These are phyloP conservation scores for Nebria ingens DNA, from an alignment of 1,140 invertebrate species.

Conservation along the genomic window DNA sequence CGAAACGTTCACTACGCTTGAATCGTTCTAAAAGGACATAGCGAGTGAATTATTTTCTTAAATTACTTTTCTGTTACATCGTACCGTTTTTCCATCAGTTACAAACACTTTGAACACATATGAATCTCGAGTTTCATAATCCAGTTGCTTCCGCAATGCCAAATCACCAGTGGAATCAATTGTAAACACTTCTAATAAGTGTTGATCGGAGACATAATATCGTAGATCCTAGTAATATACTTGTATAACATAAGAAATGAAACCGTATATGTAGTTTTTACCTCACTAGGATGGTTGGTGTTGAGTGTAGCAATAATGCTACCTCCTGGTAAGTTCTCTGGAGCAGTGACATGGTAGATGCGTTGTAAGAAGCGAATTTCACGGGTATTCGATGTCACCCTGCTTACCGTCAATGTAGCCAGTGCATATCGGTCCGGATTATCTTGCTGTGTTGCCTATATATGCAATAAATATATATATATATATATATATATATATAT, in stretches of 20 bases:
- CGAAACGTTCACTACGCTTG: conserved; percentile 57
- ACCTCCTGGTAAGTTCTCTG: conserved; percentile 65
- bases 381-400: conserved; percentile 22
- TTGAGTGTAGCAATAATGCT: conserved; percentile 52
- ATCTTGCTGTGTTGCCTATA: conserved; percentile 76
- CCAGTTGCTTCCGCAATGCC: conserved; percentile 60
- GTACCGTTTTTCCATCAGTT: conserved; percentile 67
- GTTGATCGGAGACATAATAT: conserved; percentile 52
- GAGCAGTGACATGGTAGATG: conserved; percentile 56
- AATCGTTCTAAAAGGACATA: conserved; percentile 63
- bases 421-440: conserved; percentile 80
- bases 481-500: neutral
- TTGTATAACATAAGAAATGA: neutral
- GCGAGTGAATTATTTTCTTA: too few relatives aligned
- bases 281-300: conserved; percentile 47
- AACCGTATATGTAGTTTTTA: conserved; percentile 21
- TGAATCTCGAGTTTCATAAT: conserved; percentile 64
- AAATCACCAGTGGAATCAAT: conserved; percentile 72
- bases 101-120: conserved; percentile 74
- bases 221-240: conserved; percentile 40
- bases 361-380: conserved; percentile 56
- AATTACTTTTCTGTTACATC: conserved; percentile 17
- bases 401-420: conserved; percentile 61
- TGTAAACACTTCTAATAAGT: conserved; percentile 56
- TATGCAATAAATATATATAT: too few relatives aligned